phyloP scores from a whole-genome alignment of 2,888 invertebrate species.

The Ormyrus thymus region DNA sequence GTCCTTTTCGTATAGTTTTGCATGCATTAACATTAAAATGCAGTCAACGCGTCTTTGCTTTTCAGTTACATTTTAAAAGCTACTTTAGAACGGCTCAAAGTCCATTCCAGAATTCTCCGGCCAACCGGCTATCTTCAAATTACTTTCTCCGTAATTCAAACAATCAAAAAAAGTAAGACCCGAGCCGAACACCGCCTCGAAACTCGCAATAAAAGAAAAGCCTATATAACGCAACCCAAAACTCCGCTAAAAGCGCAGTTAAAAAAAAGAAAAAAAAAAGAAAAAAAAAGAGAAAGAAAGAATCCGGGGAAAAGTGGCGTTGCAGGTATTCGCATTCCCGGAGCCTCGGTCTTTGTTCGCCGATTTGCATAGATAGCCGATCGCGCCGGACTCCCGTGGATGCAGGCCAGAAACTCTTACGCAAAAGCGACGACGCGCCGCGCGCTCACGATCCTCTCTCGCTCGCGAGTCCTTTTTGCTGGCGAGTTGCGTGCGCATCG shows the following conservation, averaged over 20 bases:
- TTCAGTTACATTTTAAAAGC: background rate
- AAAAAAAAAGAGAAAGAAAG: background rate
- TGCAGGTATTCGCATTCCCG: background rate
- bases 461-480: background rate
- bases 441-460: background rate
- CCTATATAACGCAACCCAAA: too few relatives aligned
- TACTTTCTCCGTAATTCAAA: too few relatives aligned
- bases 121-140: too few relatives aligned
- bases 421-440: background rate
- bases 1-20: too few relatives aligned
- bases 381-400: slow-evolving; percentile 21
- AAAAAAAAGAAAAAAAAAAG: too few relatives aligned
- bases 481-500: background rate
- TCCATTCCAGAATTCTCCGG: too few relatives aligned
- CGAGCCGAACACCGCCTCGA: too few relatives aligned
- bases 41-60: background rate
- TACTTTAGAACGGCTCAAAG: background rate
- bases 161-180: too few relatives aligned
- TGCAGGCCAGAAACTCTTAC: slow-evolving; percentile 21
- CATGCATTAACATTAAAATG: background rate
- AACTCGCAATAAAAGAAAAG: too few relatives aligned
- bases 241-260: too few relatives aligned
- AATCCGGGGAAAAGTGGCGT: too few relatives aligned
- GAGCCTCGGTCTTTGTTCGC: slow-evolving; percentile 4
- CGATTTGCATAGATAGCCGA: slow-evolving; percentile 30